phyloP scores from a whole-genome alignment of 1,140 invertebrate genomes.

The Cepaea nemoralis region DNA sequence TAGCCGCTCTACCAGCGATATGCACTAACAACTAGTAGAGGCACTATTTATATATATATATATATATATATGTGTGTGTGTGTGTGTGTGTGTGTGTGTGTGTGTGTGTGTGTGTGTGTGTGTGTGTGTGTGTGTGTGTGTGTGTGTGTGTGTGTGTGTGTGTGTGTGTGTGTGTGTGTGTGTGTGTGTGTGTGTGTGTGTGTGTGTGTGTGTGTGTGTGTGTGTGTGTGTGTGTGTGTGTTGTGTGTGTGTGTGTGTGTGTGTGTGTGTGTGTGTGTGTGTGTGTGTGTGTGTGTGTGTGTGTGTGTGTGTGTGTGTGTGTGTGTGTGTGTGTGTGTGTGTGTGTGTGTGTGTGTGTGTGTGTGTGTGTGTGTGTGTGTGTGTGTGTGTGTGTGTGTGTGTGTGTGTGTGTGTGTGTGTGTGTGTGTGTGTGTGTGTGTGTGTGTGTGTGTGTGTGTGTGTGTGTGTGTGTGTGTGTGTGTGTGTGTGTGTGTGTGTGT shows the following conservation, averaged over 20 bases:
- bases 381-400: no score
- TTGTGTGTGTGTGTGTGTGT: no score
- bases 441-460: no score
- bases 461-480: no score
- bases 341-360: constrained; percentile 39
- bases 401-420: no score
- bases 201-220: no score
- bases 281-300: constrained; percentile 32
- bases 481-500: no score
- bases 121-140: constrained; percentile 40
- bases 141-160: constrained; percentile 43
- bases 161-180: constrained; percentile 41
- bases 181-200: constrained; percentile 45
- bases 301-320: constrained; percentile 30
- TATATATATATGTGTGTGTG: constrained; percentile 41
- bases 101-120: constrained; percentile 44
- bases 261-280: constrained; percentile 33
- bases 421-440: no score
- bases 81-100: constrained; percentile 42
- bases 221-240: no score
- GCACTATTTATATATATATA: background rate
- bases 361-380: constrained; percentile 35
- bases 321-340: constrained; percentile 35
- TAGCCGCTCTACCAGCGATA: no score
- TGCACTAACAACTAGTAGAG: no score